These are phyloP conservation scores for Scaptomyza caliginosa DNA, from an alignment of 2,888 invertebrate species.

Conservation along the genomic window DNA sequence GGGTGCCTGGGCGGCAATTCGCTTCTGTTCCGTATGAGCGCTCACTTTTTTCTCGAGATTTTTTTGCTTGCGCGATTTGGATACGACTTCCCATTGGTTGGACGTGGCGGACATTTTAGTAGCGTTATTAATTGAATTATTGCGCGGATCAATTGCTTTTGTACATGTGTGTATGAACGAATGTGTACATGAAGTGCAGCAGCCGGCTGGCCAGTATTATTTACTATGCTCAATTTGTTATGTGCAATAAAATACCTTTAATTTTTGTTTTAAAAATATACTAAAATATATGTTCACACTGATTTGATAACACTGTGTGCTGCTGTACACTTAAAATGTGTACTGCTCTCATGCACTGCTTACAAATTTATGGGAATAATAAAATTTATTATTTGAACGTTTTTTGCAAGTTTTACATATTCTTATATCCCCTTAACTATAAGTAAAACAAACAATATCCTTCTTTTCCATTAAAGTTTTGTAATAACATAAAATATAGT, in stretches of 20 bases:
- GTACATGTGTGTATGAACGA: conserved; percentile 1
- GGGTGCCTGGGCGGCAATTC: conserved; percentile 86
- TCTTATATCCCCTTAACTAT: not conserved
- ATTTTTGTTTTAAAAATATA: not conserved
- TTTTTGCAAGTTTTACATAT: not conserved
- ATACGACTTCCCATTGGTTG: conserved; percentile 89
- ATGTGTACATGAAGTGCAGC: conserved; percentile 18
- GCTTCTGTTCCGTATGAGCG: conserved; percentile 85
- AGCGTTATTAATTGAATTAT: conserved; percentile 31
- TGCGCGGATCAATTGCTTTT: not conserved
- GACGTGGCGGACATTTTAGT: conserved; percentile 44
- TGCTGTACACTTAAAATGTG: too few relatives aligned
- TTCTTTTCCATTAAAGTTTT: too few relatives aligned
- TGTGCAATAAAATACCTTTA: not conserved
- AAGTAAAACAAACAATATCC: not conserved
- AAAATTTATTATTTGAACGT: not conserved
- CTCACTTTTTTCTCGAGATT: conserved; percentile 85
- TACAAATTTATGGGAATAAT: not conserved
- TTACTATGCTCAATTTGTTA: not conserved
- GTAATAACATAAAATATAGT: not conserved
- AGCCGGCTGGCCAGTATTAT: conserved; percentile 13
- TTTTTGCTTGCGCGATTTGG: conserved; percentile 87
- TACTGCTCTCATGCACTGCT: not conserved
- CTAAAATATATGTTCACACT: not conserved
- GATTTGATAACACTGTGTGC: not conserved